phyloP scores from a whole-genome alignment of 1,140 invertebrate genomes.

The Zaprionus gabonicus region DNA sequence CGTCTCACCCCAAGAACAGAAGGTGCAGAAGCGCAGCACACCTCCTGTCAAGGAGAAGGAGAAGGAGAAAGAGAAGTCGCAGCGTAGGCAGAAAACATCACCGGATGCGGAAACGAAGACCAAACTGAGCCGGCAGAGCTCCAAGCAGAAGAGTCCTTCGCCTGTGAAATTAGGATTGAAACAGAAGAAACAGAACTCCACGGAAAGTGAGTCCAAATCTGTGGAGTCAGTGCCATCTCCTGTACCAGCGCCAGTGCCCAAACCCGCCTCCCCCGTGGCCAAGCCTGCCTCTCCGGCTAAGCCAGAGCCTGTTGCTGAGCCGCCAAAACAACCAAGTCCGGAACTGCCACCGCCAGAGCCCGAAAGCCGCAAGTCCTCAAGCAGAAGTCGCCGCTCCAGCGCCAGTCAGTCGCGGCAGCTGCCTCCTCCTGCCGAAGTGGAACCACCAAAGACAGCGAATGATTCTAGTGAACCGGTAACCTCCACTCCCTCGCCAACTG shows the following conservation, averaged over 20 bases:
- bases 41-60: slow-evolving; percentile 41
- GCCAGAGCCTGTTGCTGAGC: not conserved
- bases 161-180: slow-evolving; percentile 48
- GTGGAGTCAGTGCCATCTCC: slow-evolving; percentile 13
- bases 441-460: not conserved
- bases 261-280: not conserved
- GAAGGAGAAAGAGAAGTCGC: slow-evolving; percentile 35
- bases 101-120: slow-evolving; percentile 32
- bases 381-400: slow-evolving; percentile 67
- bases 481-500: slow-evolving; percentile 13
- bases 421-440: not conserved
- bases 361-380: slow-evolving; percentile 61
- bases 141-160: slow-evolving; percentile 66
- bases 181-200: slow-evolving; percentile 48
- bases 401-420: slow-evolving; percentile 49
- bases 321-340: slow-evolving; percentile 19
- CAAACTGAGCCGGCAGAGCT: slow-evolving; percentile 48
- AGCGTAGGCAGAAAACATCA: slow-evolving; percentile 13
- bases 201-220: slow-evolving; percentile 49
- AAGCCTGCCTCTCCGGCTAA: not conserved
- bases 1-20: slow-evolving; percentile 65
- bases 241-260: not conserved
- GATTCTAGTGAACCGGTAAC: slow-evolving; percentile 4
- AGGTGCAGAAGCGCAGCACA: slow-evolving; percentile 49
- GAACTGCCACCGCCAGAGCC: slow-evolving; percentile 33